Evolutionary conservation across 2,113 vertebrate genomes (phyloP), one percentile per base, ranked within the genome.

Genomic region (Echinops telfairi): DNA sequence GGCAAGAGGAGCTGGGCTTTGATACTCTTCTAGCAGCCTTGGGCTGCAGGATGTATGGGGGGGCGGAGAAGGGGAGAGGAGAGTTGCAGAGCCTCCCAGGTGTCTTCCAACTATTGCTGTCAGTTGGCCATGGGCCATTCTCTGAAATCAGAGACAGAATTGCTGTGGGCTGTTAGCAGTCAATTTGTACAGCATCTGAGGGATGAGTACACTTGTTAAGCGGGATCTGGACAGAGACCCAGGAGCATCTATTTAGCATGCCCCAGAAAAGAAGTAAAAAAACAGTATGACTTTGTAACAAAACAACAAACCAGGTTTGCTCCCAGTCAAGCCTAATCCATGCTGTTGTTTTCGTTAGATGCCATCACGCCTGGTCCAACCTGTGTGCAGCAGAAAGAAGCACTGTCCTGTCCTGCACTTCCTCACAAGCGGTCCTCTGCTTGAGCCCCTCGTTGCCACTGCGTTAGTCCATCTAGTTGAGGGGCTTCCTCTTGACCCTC

Each of bases 241-340:
- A n/a, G n/a, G n/a, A 60, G 58, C 58, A 60, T 15, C 58, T 60
- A 17, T 10, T 60, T 60, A 20, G 15, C 58, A 60, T 20, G 14
- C 10, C 4, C 58, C 58, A 60, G 20, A 60, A 10, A 17, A 20
- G 58, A 60, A 17, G 58, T 60, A 15, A 60, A 20, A 60, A 60
- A 20, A 60, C 3, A 60, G 2, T 60, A 15, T 60, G 58, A 60
- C 58, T n/a, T n/a, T 60, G 58, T 60, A 60, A 20, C 62, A 90
- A 90, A 75, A 58, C 6, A 73, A 90, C 23, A 93, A 12, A 20
- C 36, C 27, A 66, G 7, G 33, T 66, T 95, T 78, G 29, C 86
- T 91, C 40, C 73, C 2, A 29, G 19, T n/a, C 89, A 81, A 94
- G n/a, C 75, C 82, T 60, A 77, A 78, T 85, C 25, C 64, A 94